Conservation (phyloP, 2,888 invertebrate genomes). For the Sarcophaga carnaria region DNA sequence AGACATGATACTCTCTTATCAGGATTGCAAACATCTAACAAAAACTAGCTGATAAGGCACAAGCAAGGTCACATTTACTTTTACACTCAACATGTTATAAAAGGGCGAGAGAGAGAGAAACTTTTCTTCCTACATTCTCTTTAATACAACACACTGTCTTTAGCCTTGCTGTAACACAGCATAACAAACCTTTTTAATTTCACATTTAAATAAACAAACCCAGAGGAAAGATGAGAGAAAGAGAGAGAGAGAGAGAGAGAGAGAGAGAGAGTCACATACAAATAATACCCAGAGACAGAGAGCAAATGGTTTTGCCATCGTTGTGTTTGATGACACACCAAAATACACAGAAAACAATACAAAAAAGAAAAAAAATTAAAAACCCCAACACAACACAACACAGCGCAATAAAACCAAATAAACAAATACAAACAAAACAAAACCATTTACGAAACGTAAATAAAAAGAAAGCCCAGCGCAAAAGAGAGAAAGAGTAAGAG, state of each 20-base stretch:
- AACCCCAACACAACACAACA: slow-evolving; percentile 54
- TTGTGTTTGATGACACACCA: slow-evolving; percentile 69
- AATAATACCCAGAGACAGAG: background rate
- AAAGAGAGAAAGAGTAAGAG: background rate
- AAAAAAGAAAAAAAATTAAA: background rate
- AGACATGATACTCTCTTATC: too few relatives aligned
- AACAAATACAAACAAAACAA: slow-evolving; percentile 46
- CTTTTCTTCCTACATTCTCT: too few relatives aligned
- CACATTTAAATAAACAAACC: too few relatives aligned
- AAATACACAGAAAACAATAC: slow-evolving; percentile 67
- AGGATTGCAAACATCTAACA: too few relatives aligned
- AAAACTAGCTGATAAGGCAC: too few relatives aligned
- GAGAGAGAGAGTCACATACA: background rate
- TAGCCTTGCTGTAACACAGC: background rate
- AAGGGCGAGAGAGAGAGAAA: too few relatives aligned
- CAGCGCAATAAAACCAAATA: slow-evolving; percentile 56
- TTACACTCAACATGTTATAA: too few relatives aligned
- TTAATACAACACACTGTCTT: too few relatives aligned
- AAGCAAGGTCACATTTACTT: too few relatives aligned
- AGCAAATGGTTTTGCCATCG: slow-evolving; percentile 43
- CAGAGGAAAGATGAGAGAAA: too few relatives aligned
- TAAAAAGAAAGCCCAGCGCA: slow-evolving; percentile 14
- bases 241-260: too few relatives aligned
- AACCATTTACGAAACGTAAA: background rate
- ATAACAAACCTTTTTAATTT: background rate